Percentiles rank a stretch among this genome's conserved stretches.
These are phyloP conservation scores for Tetrax tetrax DNA, from an alignment of 2,113 vertebrate genomes.

Conservation along the genomic window DNA sequence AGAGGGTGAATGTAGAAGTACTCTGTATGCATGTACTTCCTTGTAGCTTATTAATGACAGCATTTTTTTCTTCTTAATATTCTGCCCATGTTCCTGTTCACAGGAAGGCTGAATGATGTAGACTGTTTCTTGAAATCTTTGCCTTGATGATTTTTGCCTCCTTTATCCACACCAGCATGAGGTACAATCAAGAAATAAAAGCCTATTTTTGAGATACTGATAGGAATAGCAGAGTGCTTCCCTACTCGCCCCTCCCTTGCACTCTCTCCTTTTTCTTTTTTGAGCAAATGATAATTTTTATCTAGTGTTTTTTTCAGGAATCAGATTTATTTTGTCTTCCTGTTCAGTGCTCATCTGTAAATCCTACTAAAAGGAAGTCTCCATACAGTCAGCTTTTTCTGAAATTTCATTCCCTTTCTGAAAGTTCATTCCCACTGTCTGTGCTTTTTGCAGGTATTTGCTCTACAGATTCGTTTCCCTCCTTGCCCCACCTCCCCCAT, in stretches of 20 bases:
- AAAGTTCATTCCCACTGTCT: not conserved
- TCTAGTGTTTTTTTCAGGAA: not conserved
- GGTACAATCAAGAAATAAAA: slow-evolving; percentile 50
- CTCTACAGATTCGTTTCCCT: not conserved
- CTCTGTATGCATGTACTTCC: slow-evolving; percentile 46
- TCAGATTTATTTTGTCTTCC: slow-evolving; percentile 20
- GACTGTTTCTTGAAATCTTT: slow-evolving; percentile 53
- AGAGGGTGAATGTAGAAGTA: not conserved
- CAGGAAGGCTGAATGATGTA: slow-evolving; percentile 58
- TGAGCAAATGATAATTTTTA: not conserved
- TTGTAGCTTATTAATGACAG: slow-evolving; percentile 45
- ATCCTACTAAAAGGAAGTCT: not conserved
- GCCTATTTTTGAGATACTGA: not conserved
- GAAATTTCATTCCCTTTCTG: not conserved
- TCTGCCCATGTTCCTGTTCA: slow-evolving; percentile 32
- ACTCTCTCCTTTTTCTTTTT: not conserved
- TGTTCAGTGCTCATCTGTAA: not conserved
- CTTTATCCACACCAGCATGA: slow-evolving; percentile 1
- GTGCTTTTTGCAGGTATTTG: not conserved
- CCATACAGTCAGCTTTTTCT: not conserved
- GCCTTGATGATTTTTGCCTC: slow-evolving; percentile 33
- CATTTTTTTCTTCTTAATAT: slow-evolving; percentile 59
- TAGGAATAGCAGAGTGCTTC: not conserved
- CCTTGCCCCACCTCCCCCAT: rapidly evolving
- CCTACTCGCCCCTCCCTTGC: not conserved